Evolutionary conservation across 1,140 invertebrate genomes (phyloP).

Genomic region (Drosophila orosa): DNA sequence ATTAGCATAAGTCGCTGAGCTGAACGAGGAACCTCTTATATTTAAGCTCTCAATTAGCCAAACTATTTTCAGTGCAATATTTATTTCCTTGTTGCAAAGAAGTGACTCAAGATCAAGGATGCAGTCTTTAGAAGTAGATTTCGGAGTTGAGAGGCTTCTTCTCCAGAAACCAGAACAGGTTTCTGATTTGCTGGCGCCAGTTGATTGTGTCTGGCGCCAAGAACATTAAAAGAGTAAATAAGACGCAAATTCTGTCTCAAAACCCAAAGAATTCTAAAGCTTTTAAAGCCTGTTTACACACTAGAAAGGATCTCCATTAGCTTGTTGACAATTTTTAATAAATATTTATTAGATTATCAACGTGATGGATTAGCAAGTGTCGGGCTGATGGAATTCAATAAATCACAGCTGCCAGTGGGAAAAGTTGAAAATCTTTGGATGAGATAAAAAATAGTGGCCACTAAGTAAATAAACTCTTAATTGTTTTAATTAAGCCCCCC

Average conservation of each 20-base stretch:
- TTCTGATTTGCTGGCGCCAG: constrained; percentile 21
- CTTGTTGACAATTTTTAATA: neutral
- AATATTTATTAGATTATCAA: neutral
- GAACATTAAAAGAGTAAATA: constrained; percentile 54
- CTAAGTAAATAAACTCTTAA: constrained; percentile 26
- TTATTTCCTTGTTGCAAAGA: constrained; percentile 16
- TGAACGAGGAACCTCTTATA: constrained; percentile 1
- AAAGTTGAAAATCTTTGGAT: constrained; percentile 30
- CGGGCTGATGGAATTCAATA: neutral
- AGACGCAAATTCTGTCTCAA: constrained; percentile 15
- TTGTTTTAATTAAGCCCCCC: constrained; percentile 30
- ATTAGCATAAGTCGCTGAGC: constrained; percentile 28
- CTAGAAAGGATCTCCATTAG: neutral
- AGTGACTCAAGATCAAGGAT: neutral
- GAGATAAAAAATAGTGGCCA: constrained; percentile 35
- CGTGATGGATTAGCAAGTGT: neutral
- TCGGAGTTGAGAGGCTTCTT: constrained; percentile 2
- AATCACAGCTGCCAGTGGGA: constrained; percentile 17
- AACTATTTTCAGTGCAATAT: neutral
- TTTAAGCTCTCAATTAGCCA: constrained; percentile 44
- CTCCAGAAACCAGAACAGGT: constrained; percentile 25
- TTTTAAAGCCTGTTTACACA: constrained; percentile 24
- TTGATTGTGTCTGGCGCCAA: constrained; percentile 36
- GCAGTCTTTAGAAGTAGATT: neutral
- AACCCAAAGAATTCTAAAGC: neutral